Conservation (phyloP, 2,113 vertebrate species). For the Ammodytes dubius region DNA sequence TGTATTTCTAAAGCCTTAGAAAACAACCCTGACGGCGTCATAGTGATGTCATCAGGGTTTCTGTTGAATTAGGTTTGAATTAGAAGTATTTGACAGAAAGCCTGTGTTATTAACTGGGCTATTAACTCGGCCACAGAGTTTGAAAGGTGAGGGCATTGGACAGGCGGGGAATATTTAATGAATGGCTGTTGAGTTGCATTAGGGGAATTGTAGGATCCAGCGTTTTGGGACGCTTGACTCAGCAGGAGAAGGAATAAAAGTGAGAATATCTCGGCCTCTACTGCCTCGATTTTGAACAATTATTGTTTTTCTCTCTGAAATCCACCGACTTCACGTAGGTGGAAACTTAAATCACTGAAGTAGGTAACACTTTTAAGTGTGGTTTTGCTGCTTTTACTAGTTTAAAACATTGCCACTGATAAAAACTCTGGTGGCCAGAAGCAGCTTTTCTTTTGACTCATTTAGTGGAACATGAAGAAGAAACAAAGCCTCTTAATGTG, state of each 20-base stretch:
- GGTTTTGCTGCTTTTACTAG: not conserved
- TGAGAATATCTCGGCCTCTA: not conserved
- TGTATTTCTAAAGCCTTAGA: not conserved
- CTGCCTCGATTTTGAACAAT: not conserved
- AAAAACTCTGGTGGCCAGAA: no score
- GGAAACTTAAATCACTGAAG: not conserved
- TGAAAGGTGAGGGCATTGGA: not conserved
- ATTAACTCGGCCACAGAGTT: not conserved
- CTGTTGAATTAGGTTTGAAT: not conserved
- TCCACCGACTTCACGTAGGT: not conserved
- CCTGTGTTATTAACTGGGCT: not conserved
- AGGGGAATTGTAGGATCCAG: slow-evolving; percentile 4
- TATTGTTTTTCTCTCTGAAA: not conserved
- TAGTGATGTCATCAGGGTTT: not conserved
- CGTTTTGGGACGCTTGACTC: not conserved
- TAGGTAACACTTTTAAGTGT: not conserved
- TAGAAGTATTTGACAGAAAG: not conserved
- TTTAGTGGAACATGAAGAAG: not conserved
- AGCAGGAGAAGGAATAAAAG: not conserved
- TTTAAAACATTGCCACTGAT: not conserved
- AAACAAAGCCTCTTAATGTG: not conserved
- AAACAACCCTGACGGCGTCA: not conserved
- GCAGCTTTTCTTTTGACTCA: not conserved
- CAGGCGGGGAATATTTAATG: not conserved
- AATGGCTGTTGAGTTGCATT: not conserved